A percentile compares a stretch with the other conserved stretches of the same genome.
phyloP scores from a whole-genome alignment of 2,888 invertebrate species.

The Troilus luridus region DNA sequence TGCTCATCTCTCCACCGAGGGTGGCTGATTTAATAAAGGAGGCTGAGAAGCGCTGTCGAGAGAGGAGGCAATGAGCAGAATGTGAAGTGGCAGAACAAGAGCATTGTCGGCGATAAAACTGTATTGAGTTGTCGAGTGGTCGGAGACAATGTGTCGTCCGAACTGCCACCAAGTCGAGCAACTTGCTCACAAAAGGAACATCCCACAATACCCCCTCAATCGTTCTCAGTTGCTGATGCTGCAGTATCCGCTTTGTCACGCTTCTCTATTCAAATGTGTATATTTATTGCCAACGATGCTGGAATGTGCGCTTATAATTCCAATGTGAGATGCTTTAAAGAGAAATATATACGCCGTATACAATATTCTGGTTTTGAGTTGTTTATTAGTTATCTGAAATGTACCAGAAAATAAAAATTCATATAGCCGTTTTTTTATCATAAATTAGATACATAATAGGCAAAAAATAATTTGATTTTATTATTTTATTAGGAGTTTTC shows the following conservation, averaged over 20 bases:
- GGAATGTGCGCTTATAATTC: neutral
- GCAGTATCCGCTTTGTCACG: neutral
- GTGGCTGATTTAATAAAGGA: neutral
- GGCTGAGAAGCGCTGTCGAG: neutral
- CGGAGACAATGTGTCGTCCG: slow-evolving; percentile 43
- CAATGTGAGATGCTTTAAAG: neutral
- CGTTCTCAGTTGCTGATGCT: neutral
- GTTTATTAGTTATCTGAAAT: no score
- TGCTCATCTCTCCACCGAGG: neutral
- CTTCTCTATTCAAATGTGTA: neutral
- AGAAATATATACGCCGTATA: no score
- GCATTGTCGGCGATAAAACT: slow-evolving; percentile 30
- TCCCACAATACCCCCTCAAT: neutral
- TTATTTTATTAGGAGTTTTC: no score
- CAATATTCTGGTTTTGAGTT: no score
- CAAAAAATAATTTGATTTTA: no score
- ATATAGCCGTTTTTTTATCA: no score
- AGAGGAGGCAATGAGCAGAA: neutral
- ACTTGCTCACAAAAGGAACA: slow-evolving; percentile 8
- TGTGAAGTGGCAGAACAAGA: slow-evolving; percentile 14
- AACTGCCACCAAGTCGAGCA: slow-evolving; percentile 26
- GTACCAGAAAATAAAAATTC: no score
- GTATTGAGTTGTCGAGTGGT: neutral
- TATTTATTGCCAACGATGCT: neutral
- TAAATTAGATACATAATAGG: no score